Evolutionary conservation across 2,888 invertebrate genomes (phyloP).

Genomic region (Apamea sordens): DNA sequence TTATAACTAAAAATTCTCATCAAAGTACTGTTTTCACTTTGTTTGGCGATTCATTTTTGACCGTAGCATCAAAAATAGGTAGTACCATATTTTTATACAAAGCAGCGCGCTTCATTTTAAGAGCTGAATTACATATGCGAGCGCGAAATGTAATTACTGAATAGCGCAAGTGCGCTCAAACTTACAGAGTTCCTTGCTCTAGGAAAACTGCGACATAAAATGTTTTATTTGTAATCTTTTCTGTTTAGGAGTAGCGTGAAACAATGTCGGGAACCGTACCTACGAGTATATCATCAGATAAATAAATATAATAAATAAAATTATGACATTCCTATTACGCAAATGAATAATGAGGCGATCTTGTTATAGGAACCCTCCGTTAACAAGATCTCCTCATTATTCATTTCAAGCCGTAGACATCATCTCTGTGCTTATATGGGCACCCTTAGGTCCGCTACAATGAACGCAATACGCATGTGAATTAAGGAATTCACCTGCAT

Average conservation of each 20-base stretch:
- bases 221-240: conserved; percentile 19
- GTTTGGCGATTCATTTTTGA: conserved; percentile 25
- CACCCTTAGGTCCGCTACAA: no score
- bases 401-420: not conserved
- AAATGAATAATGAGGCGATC: not conserved
- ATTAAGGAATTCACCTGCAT: no score
- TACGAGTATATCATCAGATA: not conserved
- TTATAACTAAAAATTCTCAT: conserved; percentile 6
- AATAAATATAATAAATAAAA: not conserved
- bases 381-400: not conserved
- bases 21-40: conserved; percentile 32
- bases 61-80: conserved; percentile 44
- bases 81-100: conserved; percentile 49
- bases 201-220: conserved; percentile 35
- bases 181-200: conserved; percentile 29
- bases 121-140: conserved; percentile 38
- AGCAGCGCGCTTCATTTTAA: conserved; percentile 39
- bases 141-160: conserved; percentile 51
- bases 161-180: conserved; percentile 34
- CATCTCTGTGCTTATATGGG: not conserved
- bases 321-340: not conserved
- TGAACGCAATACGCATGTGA: not conserved
- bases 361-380: not conserved
- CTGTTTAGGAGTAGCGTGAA: not conserved
- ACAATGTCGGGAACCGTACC: not conserved